Base-by-base conservation (phyloP, 2,888 invertebrate genomes). In the Drosophila anomalipes region DNA sequence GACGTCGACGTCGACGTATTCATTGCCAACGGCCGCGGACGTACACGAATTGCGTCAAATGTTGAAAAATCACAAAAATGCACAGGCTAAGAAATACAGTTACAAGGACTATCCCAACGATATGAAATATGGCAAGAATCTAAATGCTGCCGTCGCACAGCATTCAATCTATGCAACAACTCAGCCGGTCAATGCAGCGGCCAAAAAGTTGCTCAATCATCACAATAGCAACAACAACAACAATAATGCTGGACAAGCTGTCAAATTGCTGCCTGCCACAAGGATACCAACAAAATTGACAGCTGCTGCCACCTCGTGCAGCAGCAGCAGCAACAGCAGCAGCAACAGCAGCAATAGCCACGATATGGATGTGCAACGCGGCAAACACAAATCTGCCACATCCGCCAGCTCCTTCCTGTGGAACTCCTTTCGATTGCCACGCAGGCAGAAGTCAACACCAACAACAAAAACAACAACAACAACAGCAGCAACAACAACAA, bases 341-440 rank as follows among this genome's bases (percentile, higher is more conserved):
- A 60, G 60, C 60, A 51, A 39, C 35, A 26, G 35, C 56, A 4
- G n/a, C 49, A 35, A 4, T 30, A 10, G 33, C 32, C 54, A 44
- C 22, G 39, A 69, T n/a, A 69, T 44, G 51, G 69, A 69, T 30
- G 30, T 59, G 58, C 69, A 58, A 58, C 69, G 70, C 30, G 19
- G 70, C 30, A 69, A 69, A 19, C 70, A 69, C 41, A 69, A 69
- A 52, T 51, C 79, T 28, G 75, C 75, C 51, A 70, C 83, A 32
- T 75, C 82, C 0, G 81, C 89, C 16, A 83, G 79, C 58, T 79
- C 92, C 60, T 93, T 93, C 64, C 76, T 93, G 57, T 93, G 93
- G 93, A 93, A 91, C 58, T 93, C 93, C 51, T 93, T 93, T 88
- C 93, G 93, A 41, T 81, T 93, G 84, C 92, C 93, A 72, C 93